A percentile compares a stretch with the other conserved stretches of the same genome.
These are phyloP conservation scores for Urechis unicinctus DNA, from an alignment of 2,888 invertebrate species.

Conservation along the genomic window DNA sequence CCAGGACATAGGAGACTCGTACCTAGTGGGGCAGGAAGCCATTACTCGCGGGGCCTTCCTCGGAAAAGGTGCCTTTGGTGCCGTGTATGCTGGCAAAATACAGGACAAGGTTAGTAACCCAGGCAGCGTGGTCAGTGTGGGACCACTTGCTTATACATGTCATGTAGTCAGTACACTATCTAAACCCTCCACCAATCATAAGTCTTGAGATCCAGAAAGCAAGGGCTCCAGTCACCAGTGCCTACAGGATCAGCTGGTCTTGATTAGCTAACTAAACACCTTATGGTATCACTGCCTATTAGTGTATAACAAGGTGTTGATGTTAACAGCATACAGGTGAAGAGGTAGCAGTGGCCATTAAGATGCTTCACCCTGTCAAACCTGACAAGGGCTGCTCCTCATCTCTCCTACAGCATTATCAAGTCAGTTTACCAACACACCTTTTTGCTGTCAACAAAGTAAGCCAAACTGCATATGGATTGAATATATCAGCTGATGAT, in stretches of 20 bases:
- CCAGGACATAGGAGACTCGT: constrained; percentile 75
- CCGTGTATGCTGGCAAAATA: constrained; percentile 64
- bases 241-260: no score
- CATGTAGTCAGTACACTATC: no score
- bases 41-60: constrained; percentile 65
- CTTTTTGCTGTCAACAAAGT: no score
- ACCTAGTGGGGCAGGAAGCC: constrained; percentile 70
- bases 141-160: no score
- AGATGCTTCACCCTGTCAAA: constrained; percentile 90
- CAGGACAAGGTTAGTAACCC: constrained; percentile 28
- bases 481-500: no score
- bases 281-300: no score
- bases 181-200: no score
- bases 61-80: constrained; percentile 97
- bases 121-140: no score
- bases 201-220: no score
- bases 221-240: no score
- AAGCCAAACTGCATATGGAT: no score
- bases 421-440: not conserved
- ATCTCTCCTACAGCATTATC: not conserved
- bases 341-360: constrained; percentile 74
- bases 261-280: no score
- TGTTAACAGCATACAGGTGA: constrained; percentile 27
- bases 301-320: constrained; percentile 28
- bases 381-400: constrained; percentile 3